phyloP scores from a whole-genome alignment of 1,140 invertebrate species.

The Heliconius hermathena region DNA sequence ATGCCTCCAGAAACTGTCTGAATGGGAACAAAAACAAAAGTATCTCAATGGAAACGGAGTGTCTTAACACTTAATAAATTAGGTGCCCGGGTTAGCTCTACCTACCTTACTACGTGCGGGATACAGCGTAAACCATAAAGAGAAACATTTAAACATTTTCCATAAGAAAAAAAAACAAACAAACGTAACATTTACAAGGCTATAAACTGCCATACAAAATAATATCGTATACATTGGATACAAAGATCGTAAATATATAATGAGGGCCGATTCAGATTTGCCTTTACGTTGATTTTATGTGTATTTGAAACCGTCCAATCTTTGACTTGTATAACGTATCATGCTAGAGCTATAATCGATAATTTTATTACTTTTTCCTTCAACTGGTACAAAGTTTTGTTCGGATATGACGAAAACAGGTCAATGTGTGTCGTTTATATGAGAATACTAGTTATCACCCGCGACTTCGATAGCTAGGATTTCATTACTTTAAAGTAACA shows the following conservation, averaged over 20 bases:
- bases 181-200: neutral
- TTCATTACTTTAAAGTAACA: too few relatives aligned
- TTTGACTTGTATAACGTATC: constrained; percentile 11
- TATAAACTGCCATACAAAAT: neutral
- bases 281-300: constrained; percentile 47
- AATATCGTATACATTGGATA: constrained; percentile 24
- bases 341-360: constrained; percentile 6
- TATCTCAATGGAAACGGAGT: too few relatives aligned
- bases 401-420: neutral
- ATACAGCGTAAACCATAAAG: neutral
- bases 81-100: too few relatives aligned
- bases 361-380: neutral
- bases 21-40: too few relatives aligned
- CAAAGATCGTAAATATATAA: constrained; percentile 48
- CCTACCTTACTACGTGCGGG: too few relatives aligned
- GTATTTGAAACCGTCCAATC: constrained; percentile 22
- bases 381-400: neutral
- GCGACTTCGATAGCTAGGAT: too few relatives aligned
- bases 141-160: neutral
- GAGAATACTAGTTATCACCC: too few relatives aligned
- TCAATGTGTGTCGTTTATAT: neutral
- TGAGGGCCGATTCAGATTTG: constrained; percentile 43
- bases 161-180: neutral
- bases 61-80: too few relatives aligned
- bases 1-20: too few relatives aligned